These are phyloP conservation scores for Perca flavescens DNA, from an alignment of 2,113 vertebrate species.

Conservation along the genomic window DNA sequence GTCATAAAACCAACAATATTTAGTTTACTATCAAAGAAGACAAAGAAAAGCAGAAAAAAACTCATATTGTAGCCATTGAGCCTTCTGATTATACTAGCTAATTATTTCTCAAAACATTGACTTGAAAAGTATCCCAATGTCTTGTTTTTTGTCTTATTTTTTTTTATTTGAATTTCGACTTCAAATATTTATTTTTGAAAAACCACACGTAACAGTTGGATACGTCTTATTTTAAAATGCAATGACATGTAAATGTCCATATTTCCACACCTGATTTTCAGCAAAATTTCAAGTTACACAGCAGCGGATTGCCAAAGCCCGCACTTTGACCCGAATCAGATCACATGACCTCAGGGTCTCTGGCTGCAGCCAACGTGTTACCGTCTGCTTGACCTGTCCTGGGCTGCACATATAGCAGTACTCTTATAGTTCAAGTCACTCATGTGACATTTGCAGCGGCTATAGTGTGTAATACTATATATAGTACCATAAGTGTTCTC, in stretches of 20 bases:
- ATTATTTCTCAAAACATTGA: background rate
- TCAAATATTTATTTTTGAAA: too few species aligned
- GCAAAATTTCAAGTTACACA: background rate
- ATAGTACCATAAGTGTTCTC: background rate
- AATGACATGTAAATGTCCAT: background rate
- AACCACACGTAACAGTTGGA: too few species aligned
- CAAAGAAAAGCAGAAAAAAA: background rate
- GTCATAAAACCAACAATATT: too few species aligned
- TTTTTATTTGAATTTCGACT: too few species aligned
- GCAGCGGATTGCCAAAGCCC: background rate
- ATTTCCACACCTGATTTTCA: background rate
- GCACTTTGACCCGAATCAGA: background rate
- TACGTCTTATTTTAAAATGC: too few species aligned
- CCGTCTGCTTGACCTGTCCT: slow-evolving; percentile 4
- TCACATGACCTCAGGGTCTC: background rate
- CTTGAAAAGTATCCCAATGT: background rate
- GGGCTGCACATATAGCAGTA: background rate
- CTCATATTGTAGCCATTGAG: background rate
- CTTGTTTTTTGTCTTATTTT: too few species aligned
- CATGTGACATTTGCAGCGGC: background rate
- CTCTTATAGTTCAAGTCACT: too few species aligned
- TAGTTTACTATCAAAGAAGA: background rate
- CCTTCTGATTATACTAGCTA: background rate
- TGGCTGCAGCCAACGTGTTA: background rate
- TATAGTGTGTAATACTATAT: background rate